Percentiles rank a stretch among this genome's conserved stretches.
Conservation (phyloP, 2,113 vertebrate genomes). For the Chloropsis hardwickii region DNA sequence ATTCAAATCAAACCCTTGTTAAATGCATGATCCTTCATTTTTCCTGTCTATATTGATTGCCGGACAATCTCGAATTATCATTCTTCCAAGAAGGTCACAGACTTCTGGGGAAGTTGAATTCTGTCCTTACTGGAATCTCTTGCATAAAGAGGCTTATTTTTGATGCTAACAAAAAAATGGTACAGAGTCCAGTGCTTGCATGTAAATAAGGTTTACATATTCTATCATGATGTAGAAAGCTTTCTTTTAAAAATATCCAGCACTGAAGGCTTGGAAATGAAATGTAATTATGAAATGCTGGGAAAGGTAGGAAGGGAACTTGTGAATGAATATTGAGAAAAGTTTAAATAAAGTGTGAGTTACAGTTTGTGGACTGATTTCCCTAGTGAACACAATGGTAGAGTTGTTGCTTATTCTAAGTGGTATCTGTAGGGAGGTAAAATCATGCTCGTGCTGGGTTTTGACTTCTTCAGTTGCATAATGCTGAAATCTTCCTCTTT, state of each 20-base stretch:
- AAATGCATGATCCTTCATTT: neutral
- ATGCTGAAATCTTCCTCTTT: neutral
- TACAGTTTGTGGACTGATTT: neutral
- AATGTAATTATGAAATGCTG: neutral
- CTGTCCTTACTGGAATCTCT: neutral
- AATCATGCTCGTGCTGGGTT: neutral
- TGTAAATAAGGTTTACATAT: neutral
- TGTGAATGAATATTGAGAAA: neutral
- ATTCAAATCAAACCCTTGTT: neutral
- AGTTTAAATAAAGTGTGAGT: neutral
- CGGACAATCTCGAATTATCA: neutral
- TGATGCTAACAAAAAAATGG: neutral
- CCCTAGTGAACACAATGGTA: neutral
- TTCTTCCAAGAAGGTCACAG: neutral
- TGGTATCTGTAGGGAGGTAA: neutral
- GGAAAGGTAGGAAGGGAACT: neutral
- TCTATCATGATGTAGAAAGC: neutral
- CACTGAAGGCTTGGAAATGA: neutral
- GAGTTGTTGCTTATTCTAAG: neutral
- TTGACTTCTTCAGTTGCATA: neutral
- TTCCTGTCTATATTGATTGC: neutral
- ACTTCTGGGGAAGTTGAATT: neutral
- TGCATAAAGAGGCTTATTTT: neutral
- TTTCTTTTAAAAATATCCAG: neutral
- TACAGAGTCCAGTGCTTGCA: neutral